These are phyloP conservation scores for Anoncus sp. DNA, from an alignment of 2,888 invertebrate species.

Conservation along the genomic window DNA sequence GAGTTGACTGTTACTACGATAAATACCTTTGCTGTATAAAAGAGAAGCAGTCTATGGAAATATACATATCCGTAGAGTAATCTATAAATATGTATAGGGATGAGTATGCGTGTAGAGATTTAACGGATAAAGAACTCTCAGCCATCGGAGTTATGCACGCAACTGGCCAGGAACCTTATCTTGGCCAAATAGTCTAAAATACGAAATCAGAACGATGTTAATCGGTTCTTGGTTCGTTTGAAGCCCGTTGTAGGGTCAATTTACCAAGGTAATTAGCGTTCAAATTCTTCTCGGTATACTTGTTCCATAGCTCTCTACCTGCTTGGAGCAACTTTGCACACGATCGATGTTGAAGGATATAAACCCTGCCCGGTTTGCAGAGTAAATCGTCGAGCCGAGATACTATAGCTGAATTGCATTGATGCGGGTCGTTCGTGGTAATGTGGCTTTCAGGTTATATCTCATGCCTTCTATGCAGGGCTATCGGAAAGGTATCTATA, in stretches of 20 bases:
- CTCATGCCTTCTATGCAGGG: constrained; percentile 17
- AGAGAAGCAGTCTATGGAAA: no score
- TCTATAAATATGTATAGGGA: neutral
- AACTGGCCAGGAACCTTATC: neutral
- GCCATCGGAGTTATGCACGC: neutral
- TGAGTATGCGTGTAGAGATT: neutral
- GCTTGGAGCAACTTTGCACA: neutral
- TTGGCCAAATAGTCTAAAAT: constrained; percentile 3
- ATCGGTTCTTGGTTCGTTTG: constrained; percentile 45
- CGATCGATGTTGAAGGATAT: neutral
- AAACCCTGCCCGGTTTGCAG: constrained; percentile 16
- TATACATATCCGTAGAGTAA: no score
- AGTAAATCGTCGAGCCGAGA: constrained; percentile 12
- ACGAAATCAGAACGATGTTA: constrained; percentile 17
- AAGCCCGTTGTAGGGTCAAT: constrained; percentile 61
- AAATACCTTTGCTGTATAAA: no score
- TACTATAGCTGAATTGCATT: constrained; percentile 8
- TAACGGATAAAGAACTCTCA: neutral
- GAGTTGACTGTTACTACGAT: neutral
- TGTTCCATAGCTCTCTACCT: constrained; percentile 54
- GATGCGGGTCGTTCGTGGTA: constrained; percentile 25
- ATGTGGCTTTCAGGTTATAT: constrained; percentile 26
- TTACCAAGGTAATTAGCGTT: constrained; percentile 69
- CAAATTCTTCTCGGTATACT: constrained; percentile 66
- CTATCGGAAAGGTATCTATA: constrained; percentile 28